Conservation (phyloP, 2,888 invertebrate genomes). For the Falcaria lacertinaria region DNA sequence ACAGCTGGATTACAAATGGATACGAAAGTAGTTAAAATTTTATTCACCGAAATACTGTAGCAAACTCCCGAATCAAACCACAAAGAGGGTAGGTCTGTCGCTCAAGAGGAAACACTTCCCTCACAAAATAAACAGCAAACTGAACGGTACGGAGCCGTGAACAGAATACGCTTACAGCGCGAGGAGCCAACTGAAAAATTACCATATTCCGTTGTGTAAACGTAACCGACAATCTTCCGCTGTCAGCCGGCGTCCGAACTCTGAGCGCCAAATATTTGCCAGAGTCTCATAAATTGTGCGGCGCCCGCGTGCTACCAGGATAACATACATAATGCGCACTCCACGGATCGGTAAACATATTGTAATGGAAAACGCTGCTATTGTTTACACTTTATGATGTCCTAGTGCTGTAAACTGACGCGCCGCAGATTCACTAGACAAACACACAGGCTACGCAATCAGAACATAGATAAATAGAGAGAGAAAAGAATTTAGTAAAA, state of each 20-base stretch:
- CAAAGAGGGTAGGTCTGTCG: background rate
- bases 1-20: too few species aligned
- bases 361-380: slow-evolving; percentile 79
- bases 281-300: slow-evolving; percentile 73
- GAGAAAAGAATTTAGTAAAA: slow-evolving; percentile 11
- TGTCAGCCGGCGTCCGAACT: slow-evolving; percentile 73
- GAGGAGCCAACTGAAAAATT: slow-evolving; percentile 61
- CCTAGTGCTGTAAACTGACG: slow-evolving; percentile 70
- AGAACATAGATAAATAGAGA: slow-evolving; percentile 1
- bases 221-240: slow-evolving; percentile 74
- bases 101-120: slow-evolving; percentile 43
- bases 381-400: slow-evolving; percentile 79
- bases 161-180: slow-evolving; percentile 50
- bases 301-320: slow-evolving; percentile 69
- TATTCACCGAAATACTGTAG: too few species aligned
- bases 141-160: slow-evolving; percentile 41
- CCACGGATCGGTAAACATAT: slow-evolving; percentile 79
- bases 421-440: slow-evolving; percentile 37
- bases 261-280: slow-evolving; percentile 76
- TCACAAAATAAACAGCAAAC: slow-evolving; percentile 35
- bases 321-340: slow-evolving; percentile 78
- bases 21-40: background rate
- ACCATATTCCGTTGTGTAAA: slow-evolving; percentile 69
- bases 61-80: too few species aligned
- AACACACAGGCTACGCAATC: background rate